A percentile compares a stretch with the other conserved stretches of the same genome.
Conservation (phyloP, 2,113 vertebrate genomes). For the Pachyramphus minor region DNA sequence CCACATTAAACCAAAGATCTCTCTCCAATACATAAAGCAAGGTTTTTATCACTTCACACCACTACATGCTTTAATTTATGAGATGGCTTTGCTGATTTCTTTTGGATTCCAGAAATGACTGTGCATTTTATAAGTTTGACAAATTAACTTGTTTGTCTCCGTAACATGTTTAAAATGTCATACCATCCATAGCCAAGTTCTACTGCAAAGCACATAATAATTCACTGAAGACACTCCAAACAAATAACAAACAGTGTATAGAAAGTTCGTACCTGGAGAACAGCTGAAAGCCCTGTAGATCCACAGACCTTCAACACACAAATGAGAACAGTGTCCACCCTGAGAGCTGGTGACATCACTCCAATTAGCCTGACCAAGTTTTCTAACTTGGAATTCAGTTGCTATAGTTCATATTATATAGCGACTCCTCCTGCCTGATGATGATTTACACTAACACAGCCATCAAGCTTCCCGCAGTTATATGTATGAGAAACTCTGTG, state of each 20-base stretch:
- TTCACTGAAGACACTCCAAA: background rate
- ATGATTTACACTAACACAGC: background rate
- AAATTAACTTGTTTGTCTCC: background rate
- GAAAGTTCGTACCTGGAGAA: background rate
- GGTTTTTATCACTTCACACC: background rate
- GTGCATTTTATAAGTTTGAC: background rate
- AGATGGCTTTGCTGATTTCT: background rate
- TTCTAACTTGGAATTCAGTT: background rate
- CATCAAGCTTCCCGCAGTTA: background rate
- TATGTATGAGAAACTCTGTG: background rate
- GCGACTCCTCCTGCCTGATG: background rate
- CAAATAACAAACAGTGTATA: background rate
- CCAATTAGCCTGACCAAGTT: background rate
- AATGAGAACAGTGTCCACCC: background rate
- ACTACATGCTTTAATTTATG: background rate
- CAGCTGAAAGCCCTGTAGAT: background rate
- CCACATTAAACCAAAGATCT: background rate
- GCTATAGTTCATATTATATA: background rate
- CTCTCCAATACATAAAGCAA: background rate
- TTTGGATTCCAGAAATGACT: background rate
- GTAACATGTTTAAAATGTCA: background rate
- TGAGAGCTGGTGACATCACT: background rate
- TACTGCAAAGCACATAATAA: background rate
- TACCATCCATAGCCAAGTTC: background rate
- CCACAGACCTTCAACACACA: background rate